phyloP scores from a whole-genome alignment of 2,113 vertebrate species.

The Scomber colias region DNA sequence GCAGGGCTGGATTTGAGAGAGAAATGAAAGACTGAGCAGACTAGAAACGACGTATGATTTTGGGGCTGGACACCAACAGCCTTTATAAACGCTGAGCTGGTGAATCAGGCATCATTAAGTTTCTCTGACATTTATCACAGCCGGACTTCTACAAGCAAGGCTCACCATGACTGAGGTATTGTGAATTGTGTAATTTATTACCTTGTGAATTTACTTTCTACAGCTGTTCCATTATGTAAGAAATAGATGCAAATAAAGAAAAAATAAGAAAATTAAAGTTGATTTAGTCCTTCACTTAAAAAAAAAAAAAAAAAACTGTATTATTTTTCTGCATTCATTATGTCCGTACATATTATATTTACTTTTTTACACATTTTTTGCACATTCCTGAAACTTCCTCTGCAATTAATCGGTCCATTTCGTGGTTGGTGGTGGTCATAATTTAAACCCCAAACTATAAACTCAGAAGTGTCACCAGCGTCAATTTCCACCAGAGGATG shows the following conservation, averaged over 20 bases:
- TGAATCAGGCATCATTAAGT: accelerated
- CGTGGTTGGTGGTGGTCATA: background rate
- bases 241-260: too few species aligned
- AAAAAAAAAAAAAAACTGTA: too few species aligned
- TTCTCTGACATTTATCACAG: background rate
- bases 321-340: too few species aligned
- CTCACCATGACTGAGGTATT: constrained; percentile 30
- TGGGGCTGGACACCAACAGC: constrained; percentile 2
- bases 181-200: background rate
- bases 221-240: too few species aligned
- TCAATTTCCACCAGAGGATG: too few species aligned
- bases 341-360: background rate
- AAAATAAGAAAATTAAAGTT: too few species aligned
- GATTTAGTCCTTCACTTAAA: too few species aligned
- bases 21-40: background rate
- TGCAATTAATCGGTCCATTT: background rate
- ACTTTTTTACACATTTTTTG: background rate
- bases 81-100: constrained; percentile 3
- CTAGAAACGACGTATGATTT: accelerated
- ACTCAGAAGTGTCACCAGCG: too few species aligned
- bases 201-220: too few species aligned
- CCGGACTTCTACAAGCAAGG: background rate
- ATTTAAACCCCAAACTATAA: background rate
- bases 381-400: too few species aligned
- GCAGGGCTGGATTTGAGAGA: accelerated